Base-by-base conservation (phyloP, 2,113 vertebrate genomes). In the Notothenia coriiceps region DNA sequence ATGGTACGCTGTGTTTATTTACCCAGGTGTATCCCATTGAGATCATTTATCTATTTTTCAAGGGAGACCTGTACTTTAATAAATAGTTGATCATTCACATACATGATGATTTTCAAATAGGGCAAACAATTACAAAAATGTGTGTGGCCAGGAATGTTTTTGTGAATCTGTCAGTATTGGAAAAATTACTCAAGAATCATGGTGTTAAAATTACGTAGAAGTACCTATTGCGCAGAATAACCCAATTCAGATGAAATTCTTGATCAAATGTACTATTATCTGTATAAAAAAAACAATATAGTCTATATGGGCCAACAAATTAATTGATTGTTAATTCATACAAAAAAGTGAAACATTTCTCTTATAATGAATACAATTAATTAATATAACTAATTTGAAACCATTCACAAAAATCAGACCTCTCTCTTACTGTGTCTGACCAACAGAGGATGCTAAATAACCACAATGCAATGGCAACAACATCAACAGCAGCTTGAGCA, bases 371-470 rank as follows among this genome's bases (percentile, higher is more conserved):
- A 40, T 40, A 0, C 6, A 40, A 40, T 40, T 1, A 40, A 40
- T 40, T 5, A 40, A 40, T 40, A 40, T 40, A 40, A 40, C 6
- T 40, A 40, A 40, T 40, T 40, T 40, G 35, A 12, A 25, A 9
- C 35, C 29, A 49, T 56, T 57, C 46, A 71, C 10, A 20, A 47
- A 29, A 65, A n/a, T 18, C 4, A 35, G 1, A 33, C 0, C 9
- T 6, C 3, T 47, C 49, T 35, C 47, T 44, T 67, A 46, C 18
- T 15, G 2, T 5, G 1, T 43, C 1, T 20, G 6, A 43, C 56
- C 89, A 55, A 2, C 17, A 70, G 89, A 82, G 47, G 80, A 65
- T 20, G 55, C n/a, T 63, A 66, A 62, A 76, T 25, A 60, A 56
- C 68, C 72, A 68, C 4, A 55, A 22, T 49, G 4, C 35, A 40